Evolutionary conservation across 2,888 invertebrate genomes (phyloP).

Genomic region (Hydraecia micacea): DNA sequence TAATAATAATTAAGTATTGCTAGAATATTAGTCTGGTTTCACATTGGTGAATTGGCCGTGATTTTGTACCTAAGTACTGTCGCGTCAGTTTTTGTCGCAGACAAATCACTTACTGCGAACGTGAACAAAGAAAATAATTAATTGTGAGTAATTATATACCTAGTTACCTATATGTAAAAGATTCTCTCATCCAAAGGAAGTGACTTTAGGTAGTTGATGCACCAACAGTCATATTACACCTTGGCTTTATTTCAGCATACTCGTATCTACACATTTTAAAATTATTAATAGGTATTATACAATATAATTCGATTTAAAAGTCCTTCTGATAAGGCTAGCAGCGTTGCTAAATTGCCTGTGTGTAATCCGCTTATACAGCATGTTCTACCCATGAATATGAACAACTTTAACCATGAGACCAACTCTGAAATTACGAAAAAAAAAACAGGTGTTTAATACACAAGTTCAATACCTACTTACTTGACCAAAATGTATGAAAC

Average conservation of each 20-base stretch:
- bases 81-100: background rate
- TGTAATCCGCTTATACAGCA: conserved; percentile 1
- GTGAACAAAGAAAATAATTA: background rate
- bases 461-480: too few relatives aligned
- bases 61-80: background rate
- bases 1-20: conserved; percentile 7
- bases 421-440: too few relatives aligned
- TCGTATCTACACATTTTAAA: background rate
- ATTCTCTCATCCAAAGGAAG: background rate
- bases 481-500: too few relatives aligned
- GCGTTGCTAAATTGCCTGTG: conserved; percentile 2
- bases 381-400: too few relatives aligned
- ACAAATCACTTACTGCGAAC: background rate
- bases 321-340: background rate
- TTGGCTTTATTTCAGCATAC: background rate
- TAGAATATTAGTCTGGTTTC: conserved; percentile 5
- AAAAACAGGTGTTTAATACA: too few relatives aligned
- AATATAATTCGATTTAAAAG: background rate
- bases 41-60: background rate
- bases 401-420: too few relatives aligned
- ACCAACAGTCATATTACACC: background rate
- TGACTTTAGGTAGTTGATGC: background rate
- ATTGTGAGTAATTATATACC: background rate
- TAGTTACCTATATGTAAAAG: background rate
- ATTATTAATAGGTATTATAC: background rate